Evolutionary conservation across 2,888 invertebrate species (phyloP).

Genomic region (Scrobipalpa atriplicella): DNA sequence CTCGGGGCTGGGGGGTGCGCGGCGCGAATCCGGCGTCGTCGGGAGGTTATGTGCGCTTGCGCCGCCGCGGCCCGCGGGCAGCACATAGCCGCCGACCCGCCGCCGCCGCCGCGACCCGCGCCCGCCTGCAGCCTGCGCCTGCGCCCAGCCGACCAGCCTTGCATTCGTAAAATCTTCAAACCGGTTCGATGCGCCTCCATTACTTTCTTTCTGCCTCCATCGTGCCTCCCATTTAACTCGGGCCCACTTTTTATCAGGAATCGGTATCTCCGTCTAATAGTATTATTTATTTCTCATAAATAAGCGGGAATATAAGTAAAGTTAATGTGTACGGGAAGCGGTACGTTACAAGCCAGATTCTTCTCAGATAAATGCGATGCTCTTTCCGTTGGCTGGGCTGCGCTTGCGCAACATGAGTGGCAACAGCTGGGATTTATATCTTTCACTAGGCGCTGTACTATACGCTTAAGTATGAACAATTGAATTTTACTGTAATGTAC

Average conservation of each 20-base stretch:
- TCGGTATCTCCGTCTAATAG: slow-evolving; percentile 82
- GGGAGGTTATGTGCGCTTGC: slow-evolving; percentile 70
- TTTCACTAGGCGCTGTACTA: not conserved
- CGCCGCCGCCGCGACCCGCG: slow-evolving; percentile 36
- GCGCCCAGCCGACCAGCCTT: slow-evolving; percentile 71
- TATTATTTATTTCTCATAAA: slow-evolving; percentile 83
- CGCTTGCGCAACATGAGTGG: slow-evolving; percentile 66
- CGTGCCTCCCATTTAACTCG: slow-evolving; percentile 82
- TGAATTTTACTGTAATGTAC: too few species aligned
- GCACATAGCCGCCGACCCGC: slow-evolving; percentile 23
- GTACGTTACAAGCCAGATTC: slow-evolving; percentile 75
- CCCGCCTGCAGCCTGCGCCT: slow-evolving; percentile 57
- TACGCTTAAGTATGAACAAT: not conserved
- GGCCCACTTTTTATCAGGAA: slow-evolving; percentile 82
- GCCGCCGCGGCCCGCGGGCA: slow-evolving; percentile 28
- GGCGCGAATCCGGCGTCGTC: slow-evolving; percentile 70
- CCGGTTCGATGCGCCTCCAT: slow-evolving; percentile 82
- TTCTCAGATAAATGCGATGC: slow-evolving; percentile 69
- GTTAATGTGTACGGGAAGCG: slow-evolving; percentile 77
- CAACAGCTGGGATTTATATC: slow-evolving; percentile 55
- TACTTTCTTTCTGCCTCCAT: slow-evolving; percentile 82
- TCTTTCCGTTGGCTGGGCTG: slow-evolving; percentile 61
- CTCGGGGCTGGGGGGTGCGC: slow-evolving; percentile 43
- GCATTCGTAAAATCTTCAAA: slow-evolving; percentile 82
- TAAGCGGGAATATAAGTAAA: slow-evolving; percentile 79